Conservation (phyloP, 1,140 invertebrate genomes). For the Araneus ventricosus region DNA sequence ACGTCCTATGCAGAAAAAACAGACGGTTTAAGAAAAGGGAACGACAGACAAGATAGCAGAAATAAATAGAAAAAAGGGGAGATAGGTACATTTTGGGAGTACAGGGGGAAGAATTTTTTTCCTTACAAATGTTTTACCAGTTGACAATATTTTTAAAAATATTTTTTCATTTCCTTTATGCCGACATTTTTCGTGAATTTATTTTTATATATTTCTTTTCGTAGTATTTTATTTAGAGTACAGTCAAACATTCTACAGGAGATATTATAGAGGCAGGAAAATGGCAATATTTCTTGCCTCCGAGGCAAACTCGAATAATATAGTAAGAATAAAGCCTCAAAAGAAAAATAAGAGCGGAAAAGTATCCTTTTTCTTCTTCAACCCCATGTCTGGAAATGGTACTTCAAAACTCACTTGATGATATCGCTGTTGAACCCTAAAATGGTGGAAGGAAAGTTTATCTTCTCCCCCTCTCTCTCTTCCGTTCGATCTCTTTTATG, state of each 20-base stretch:
- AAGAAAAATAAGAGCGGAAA: constrained; percentile 42
- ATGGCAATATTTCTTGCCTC: constrained; percentile 69
- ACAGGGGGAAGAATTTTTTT: constrained; percentile 1
- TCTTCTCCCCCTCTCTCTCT: not conserved
- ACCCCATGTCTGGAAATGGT: constrained; percentile 26
- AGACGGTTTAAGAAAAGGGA: constrained; percentile 27
- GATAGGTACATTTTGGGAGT: not conserved
- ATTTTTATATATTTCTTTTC: too few species aligned
- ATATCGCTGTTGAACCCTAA: constrained; percentile 66
- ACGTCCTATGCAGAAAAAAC: constrained; percentile 18
- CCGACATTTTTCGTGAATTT: constrained; percentile 11
- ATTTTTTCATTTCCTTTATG: not conserved
- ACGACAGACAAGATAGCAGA: constrained; percentile 6
- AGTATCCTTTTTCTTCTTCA: constrained; percentile 7
- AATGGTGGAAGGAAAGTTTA: constrained; percentile 39
- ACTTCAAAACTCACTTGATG: constrained; percentile 66
- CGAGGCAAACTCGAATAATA: constrained; percentile 63
- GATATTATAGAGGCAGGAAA: constrained; percentile 71
- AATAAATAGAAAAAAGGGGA: constrained; percentile 52
- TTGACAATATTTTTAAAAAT: constrained; percentile 64
- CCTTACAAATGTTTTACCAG: constrained; percentile 43
- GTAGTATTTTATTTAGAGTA: constrained; percentile 30
- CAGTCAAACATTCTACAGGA: constrained; percentile 43
- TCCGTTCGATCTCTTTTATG: not conserved
- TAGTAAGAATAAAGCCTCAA: constrained; percentile 59